A percentile compares a stretch with the other conserved stretches of the same genome.
Evolutionary conservation across 2,888 invertebrate genomes (phyloP).

Genomic region (Calliphora vomitoria): DNA sequence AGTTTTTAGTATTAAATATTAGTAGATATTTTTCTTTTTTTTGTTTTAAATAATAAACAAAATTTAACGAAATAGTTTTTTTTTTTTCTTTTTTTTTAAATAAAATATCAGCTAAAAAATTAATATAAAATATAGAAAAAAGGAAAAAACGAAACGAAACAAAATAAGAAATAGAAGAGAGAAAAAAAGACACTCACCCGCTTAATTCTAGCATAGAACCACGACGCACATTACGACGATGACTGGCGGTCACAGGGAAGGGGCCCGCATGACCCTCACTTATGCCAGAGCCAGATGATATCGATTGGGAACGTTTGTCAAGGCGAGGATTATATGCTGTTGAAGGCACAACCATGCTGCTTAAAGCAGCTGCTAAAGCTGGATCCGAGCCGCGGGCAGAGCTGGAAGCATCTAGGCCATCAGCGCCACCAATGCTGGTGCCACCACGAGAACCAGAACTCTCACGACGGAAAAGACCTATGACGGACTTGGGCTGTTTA

Average conservation of each 20-base stretch:
- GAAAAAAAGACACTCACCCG: conserved; percentile 86
- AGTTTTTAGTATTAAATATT: background rate
- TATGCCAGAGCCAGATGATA: conserved; percentile 78
- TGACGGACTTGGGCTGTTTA: conserved; percentile 93
- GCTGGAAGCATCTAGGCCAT: conserved; percentile 84
- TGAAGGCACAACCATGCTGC: conserved; percentile 84
- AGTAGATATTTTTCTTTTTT: conserved; percentile 6
- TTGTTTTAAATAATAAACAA: conserved; percentile 10
- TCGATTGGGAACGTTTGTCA: conserved; percentile 82
- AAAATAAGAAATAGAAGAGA: conserved; percentile 1
- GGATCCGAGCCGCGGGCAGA: conserved; percentile 86
- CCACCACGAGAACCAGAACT: conserved; percentile 89
- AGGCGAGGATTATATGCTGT: conserved; percentile 81
- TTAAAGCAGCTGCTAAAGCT: conserved; percentile 82
- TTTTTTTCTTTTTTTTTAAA: background rate
- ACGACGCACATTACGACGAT: conserved; percentile 89
- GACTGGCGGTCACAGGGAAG: conserved; percentile 88
- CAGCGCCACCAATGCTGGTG: conserved; percentile 85
- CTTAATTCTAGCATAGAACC: conserved; percentile 93
- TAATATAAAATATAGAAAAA: conserved; percentile 19
- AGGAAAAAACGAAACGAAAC: conserved; percentile 46
- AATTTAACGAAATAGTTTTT: conserved; percentile 1
- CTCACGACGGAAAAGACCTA: conserved; percentile 94
- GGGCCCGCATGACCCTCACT: conserved; percentile 86
- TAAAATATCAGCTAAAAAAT: background rate